Percentiles rank a stretch among this genome's conserved stretches.
These are phyloP conservation scores for Scaptomyza pallida DNA, from an alignment of 1,140 invertebrate species.

Conservation along the genomic window DNA sequence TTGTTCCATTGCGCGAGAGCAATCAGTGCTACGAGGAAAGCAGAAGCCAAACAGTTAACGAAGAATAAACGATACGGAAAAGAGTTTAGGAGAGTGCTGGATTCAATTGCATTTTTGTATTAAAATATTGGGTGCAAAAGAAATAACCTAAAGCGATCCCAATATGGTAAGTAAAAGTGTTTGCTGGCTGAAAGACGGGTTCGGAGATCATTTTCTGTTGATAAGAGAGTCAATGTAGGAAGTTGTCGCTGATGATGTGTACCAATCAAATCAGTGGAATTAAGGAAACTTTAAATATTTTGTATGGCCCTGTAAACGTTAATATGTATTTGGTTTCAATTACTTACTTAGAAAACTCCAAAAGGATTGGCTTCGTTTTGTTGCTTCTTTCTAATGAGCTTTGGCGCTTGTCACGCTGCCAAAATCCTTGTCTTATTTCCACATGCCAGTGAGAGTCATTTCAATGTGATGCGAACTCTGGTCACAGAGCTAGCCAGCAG, in stretches of 20 bases:
- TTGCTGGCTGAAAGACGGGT: not conserved
- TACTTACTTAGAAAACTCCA: too few species aligned
- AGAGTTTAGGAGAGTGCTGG: slow-evolving; percentile 2
- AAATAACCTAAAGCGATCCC: not conserved
- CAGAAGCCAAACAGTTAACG: slow-evolving; percentile 16
- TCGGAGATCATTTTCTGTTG: slow-evolving; percentile 19
- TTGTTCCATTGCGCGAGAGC: slow-evolving; percentile 28
- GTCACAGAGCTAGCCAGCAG: slow-evolving; percentile 72
- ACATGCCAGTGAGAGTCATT: slow-evolving; percentile 81
- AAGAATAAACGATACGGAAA: slow-evolving; percentile 11
- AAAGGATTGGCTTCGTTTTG: not conserved
- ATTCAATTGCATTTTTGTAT: slow-evolving; percentile 16
- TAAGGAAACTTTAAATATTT: not conserved
- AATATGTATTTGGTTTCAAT: too few species aligned
- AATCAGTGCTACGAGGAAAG: slow-evolving; percentile 53
- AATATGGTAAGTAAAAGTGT: slow-evolving; percentile 28
- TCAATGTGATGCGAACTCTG: slow-evolving; percentile 74
- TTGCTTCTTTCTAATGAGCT: slow-evolving; percentile 2
- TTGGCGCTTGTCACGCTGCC: slow-evolving; percentile 25
- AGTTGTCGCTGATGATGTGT: slow-evolving; percentile 34
- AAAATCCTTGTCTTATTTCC: slow-evolving; percentile 80
- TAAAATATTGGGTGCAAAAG: not conserved
- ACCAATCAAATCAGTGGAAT: slow-evolving; percentile 33
- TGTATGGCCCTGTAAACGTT: too few species aligned
- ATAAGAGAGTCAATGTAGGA: slow-evolving; percentile 30